Percentiles rank a stretch among this genome's conserved stretches.
phyloP scores from a whole-genome alignment of 2,797 vertebrate species.

The Rhynchonycteris naso region DNA sequence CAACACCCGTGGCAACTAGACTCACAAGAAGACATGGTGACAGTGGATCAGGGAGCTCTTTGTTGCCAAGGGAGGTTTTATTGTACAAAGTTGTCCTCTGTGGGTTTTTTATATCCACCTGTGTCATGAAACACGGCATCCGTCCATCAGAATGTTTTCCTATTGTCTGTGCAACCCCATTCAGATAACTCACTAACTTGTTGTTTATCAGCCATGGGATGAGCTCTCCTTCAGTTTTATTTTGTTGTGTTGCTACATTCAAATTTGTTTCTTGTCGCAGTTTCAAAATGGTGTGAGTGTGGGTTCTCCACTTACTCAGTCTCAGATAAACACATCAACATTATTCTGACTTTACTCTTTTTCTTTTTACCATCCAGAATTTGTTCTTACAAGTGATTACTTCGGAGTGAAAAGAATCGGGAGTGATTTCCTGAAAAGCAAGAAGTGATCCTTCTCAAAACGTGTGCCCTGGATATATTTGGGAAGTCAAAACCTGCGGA shows the following conservation, averaged over 20 bases:
- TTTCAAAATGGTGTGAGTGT: conserved; percentile 2
- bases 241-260: conserved; percentile 28
- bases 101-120: conserved; percentile 50
- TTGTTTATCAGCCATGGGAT: neutral
- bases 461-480: neutral
- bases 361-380: neutral
- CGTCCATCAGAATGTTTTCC: conserved; percentile 37
- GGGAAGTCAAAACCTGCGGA: neutral
- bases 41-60: neutral
- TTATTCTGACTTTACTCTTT: neutral
- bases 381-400: neutral
- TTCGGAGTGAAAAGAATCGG: neutral
- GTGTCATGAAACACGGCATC: conserved; percentile 17
- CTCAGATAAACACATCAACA: neutral
- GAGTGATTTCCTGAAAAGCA: neutral
- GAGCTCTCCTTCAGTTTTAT: conserved; percentile 30
- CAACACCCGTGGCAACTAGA: neutral
- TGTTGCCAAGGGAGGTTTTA: neutral
- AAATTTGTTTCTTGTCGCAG: conserved; percentile 19
- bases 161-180: conserved; percentile 32
- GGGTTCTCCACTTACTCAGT: neutral
- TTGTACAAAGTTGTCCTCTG: neutral
- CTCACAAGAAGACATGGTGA: conserved; percentile 18
- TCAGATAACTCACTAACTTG: conserved; percentile 15
- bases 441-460: neutral